Base-by-base conservation (phyloP, 2,797 vertebrate genomes). In the Pelochelys cantorii region DNA sequence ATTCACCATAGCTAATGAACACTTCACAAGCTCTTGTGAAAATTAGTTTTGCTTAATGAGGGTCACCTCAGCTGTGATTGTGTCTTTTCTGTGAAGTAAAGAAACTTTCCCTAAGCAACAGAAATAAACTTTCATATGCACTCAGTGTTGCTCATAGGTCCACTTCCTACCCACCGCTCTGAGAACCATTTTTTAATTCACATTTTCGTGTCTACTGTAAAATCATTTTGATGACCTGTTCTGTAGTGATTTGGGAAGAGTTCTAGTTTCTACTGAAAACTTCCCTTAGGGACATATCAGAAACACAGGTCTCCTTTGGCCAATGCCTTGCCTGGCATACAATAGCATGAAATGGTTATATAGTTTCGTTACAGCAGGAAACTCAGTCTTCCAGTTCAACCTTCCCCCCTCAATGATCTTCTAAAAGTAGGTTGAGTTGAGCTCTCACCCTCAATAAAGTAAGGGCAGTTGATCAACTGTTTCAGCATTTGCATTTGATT, bases 1-100 rank as follows among this genome's bases (percentile, higher is more conserved):
- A 4, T 80, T 86, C 86, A 60, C 83, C 31, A 55, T 88, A 94
- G 86, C 81, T 96, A 94, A 90, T 88, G 87, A 92, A 93, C 42
- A 52, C 90, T 92, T 85, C 90, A 84, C 65, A 95, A 48, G 53
- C 90, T 92, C 68, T 85, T 93, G 27, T 60, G 42, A 94, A 55
- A 59, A 84, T 89, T 93, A 83, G 80, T 94, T 95, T 90, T 84
- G 29, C 84, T 54, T 92, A 88, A 79, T 23, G 0, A 0, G 34
- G 77, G n/a, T 90, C 81, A 12, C 10, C 12, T 82, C 34, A 93
- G 2, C 0, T 62, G 11, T 85, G 84, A 81, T 60, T 84, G 22
- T 53, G 59, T 83, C 55, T 80, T 15, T 25, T 91, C 54, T 86
- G 37, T 56, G 59, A 94, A 59, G 18, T 57, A 89, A 62, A 83